Evolutionary conservation across 2,113 vertebrate genomes (phyloP).

Genomic region (Pelecanoides urinatrix): DNA sequence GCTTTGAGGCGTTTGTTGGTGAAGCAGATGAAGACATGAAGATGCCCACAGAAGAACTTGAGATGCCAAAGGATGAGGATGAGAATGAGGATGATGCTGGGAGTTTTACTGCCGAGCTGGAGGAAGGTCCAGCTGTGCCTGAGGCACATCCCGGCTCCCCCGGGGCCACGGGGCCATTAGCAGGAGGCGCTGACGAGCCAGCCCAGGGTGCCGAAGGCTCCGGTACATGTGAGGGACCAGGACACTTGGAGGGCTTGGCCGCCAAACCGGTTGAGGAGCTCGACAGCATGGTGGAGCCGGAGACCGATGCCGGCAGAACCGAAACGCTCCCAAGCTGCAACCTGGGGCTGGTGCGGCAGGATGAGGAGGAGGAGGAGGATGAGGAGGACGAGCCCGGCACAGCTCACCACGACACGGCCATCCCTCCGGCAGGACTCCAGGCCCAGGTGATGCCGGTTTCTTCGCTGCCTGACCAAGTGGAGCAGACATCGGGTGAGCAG

Average conservation of each 20-base stretch:
- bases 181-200: accelerated
- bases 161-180: accelerated
- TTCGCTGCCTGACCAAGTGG: accelerated
- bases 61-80: neutral
- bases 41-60: neutral
- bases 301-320: accelerated
- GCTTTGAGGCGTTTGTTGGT: accelerated
- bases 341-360: neutral
- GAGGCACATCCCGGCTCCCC: neutral
- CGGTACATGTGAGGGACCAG: accelerated
- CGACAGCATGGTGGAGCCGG: accelerated
- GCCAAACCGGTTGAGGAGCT: neutral
- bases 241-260: accelerated
- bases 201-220: neutral
- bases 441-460: neutral
- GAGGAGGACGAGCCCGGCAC: neutral
- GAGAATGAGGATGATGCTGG: neutral
- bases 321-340: neutral
- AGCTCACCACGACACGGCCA: accelerated
- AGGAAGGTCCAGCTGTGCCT: neutral
- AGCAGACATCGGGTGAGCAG: neutral
- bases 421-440: neutral
- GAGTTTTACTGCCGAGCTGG: neutral
- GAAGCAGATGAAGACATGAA: neutral
- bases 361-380: neutral